Evolutionary conservation across 2,797 vertebrate species (phyloP).

Genomic region (Rhincodon typus): DNA sequence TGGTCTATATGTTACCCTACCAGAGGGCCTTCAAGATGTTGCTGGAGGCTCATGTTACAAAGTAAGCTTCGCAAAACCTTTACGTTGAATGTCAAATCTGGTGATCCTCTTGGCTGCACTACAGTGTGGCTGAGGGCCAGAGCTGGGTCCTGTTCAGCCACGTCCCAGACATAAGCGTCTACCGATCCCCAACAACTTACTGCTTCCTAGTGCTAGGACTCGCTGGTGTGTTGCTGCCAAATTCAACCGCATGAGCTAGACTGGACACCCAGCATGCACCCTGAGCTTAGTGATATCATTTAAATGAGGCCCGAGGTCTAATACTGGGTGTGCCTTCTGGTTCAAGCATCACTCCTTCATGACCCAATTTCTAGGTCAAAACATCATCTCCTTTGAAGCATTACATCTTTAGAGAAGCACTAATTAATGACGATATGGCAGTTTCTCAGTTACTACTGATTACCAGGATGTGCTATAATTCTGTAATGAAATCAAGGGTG

Average conservation of each 20-base stretch:
- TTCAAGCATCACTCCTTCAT: no score
- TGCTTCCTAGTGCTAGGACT: no score
- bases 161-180: background rate
- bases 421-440: background rate
- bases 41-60: background rate
- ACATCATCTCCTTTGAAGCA: no score
- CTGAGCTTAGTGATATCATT: no score
- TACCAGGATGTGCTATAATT: background rate
- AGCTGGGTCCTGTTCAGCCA: background rate
- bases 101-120: background rate
- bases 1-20: background rate
- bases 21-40: background rate
- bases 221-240: no score
- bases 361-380: no score
- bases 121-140: background rate
- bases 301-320: no score
- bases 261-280: no score
- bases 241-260: no score
- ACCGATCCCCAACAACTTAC: no score
- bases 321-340: no score
- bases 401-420: background rate
- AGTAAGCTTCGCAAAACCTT: background rate
- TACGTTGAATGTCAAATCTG: background rate
- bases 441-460: background rate
- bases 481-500: background rate